Conservation (phyloP, 2,888 invertebrate genomes). For the Leucozona laternaria region DNA sequence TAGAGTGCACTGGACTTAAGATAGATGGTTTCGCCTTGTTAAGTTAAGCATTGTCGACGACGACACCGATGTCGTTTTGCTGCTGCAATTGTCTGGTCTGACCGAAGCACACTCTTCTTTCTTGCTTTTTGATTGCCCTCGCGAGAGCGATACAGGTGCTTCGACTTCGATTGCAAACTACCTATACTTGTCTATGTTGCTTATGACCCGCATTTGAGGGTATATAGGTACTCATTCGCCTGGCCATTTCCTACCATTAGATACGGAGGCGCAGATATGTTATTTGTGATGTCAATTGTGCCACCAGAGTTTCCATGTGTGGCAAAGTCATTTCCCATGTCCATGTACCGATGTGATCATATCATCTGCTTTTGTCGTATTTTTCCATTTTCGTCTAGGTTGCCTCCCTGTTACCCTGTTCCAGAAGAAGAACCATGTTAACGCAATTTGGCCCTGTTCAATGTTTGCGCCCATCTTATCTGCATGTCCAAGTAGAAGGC, state of each 20-base stretch:
- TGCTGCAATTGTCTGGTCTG: constrained; percentile 33
- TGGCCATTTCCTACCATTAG: constrained; percentile 71
- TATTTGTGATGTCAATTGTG: constrained; percentile 75
- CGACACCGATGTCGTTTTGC: not conserved
- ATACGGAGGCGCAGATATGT: constrained; percentile 73
- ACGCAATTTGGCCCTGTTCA: constrained; percentile 62
- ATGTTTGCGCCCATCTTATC: constrained; percentile 51
- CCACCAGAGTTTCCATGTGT: constrained; percentile 72
- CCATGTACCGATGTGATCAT: constrained; percentile 62
- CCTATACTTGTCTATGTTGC: constrained; percentile 48
- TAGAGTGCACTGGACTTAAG: constrained; percentile 56
- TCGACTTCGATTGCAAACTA: constrained; percentile 36
- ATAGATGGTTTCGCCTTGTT: constrained; percentile 70
- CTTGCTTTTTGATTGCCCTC: constrained; percentile 37
- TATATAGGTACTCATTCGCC: constrained; percentile 32
- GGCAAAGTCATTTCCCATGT: constrained; percentile 75
- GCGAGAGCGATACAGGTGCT: constrained; percentile 60
- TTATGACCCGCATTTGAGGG: constrained; percentile 72
- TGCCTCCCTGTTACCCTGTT: constrained; percentile 15
- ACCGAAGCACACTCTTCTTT: constrained; percentile 26
- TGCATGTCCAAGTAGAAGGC: constrained; percentile 43
- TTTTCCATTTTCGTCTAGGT: constrained; percentile 57
- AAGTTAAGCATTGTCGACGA: constrained; percentile 50
- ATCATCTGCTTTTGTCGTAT: constrained; percentile 50
- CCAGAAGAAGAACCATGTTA: constrained; percentile 11